phyloP scores from a whole-genome alignment of 2,113 vertebrate genomes.

The Hemichromis elongatus region DNA sequence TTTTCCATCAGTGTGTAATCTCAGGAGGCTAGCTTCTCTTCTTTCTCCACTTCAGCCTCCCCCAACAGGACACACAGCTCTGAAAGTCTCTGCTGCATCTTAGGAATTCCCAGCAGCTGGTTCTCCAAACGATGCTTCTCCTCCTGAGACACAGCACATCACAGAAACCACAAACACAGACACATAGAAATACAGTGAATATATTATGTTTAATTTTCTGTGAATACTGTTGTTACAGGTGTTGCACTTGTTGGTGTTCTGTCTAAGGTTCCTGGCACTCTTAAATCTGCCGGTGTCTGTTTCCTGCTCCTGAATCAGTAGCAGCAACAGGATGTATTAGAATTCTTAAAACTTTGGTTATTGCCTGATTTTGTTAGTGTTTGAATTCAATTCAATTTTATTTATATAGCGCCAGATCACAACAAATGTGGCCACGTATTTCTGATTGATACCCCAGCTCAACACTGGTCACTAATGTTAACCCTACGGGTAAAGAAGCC shows the following conservation, averaged over 20 bases:
- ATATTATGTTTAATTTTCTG: not conserved
- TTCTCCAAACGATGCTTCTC: slow-evolving; percentile 94
- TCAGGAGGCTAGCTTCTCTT: not conserved
- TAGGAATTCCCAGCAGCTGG: slow-evolving; percentile 91
- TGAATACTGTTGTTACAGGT: not conserved
- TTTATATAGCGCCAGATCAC: too few relatives aligned
- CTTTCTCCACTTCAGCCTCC: not conserved
- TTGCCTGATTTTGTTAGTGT: fast-evolving
- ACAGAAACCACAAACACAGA: not conserved
- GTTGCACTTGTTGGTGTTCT: not conserved
- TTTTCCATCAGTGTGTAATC: not conserved
- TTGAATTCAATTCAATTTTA: too few relatives aligned
- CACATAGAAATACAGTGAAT: not conserved
- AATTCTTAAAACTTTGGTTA: not conserved
- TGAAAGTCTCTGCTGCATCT: slow-evolving; percentile 92
- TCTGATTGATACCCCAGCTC: not conserved
- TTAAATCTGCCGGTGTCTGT: not conserved
- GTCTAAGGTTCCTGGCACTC: not conserved
- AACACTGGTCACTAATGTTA: not conserved
- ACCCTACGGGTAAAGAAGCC: not conserved
- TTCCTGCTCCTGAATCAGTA: not conserved
- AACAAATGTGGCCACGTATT: not conserved
- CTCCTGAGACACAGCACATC: slow-evolving; percentile 63
- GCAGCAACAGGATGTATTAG: not conserved
- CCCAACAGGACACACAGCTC: slow-evolving; percentile 92